Base-by-base conservation (phyloP, 92 coral and sea anemone species). In the Porites divaricata region DNA sequence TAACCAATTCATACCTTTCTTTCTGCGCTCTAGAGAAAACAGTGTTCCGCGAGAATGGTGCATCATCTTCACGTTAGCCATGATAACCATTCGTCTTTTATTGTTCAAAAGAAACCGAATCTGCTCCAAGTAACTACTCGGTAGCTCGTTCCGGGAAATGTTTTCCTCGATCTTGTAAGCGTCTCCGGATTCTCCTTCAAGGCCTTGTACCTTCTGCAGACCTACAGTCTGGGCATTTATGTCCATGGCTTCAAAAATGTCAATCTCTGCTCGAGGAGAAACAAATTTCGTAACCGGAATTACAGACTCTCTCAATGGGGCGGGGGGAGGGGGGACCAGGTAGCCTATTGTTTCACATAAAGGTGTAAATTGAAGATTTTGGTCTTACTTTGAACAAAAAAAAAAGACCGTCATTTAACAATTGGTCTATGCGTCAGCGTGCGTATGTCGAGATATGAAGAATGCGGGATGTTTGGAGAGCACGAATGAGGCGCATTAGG, bases 11-110 rank as follows among this genome's bases (percentile, higher is more conserved):
- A 59, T 71, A 91, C 95, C 92, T 88, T 74, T 80, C 25, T 51
- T 77, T 67, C 72, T 87, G 19, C 92, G 75, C 56, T 94, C 93
- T 59, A 92, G 70, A 65, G 95, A 87, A 50, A 92, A 79, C 14
- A 94, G 80, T 9, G 95, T 90, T 45, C 94, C 88, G 66, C 82
- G 82, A 9, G 93, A 85, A 71, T 80, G 67, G 10, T 78, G 68
- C 52, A 85, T 90, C 13, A 90, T 77, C 59, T 86, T 92, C 20
- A 94, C 71, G 54, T 94, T 92, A 24, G 94, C 94, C 0, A 92
- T 81, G 21, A 94, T 54, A 15, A 85, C 81, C 57, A 94, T 77
- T 77, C 89, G 85, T 54, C 72, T 63, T 17, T 89, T 58, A 22
- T 85, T 73, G 67, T 83, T 84, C 56, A 88, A 76, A 9, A 24